These are phyloP conservation scores for Astropecten irregularis DNA, from an alignment of 53 echinoderm and acorn worm genomes.

Conservation along the genomic window DNA sequence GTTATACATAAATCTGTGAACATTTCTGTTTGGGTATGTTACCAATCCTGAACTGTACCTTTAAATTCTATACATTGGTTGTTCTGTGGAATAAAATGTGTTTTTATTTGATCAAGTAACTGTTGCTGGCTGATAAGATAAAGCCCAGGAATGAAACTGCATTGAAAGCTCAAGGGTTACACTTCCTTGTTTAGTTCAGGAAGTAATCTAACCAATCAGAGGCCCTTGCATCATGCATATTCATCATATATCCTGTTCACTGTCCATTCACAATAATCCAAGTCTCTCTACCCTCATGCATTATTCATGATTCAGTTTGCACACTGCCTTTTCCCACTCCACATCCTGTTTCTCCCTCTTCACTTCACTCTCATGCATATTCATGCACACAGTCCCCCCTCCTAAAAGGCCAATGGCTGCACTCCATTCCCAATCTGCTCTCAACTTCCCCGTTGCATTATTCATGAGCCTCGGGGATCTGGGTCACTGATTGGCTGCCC, in stretches of 20 bases:
- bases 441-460: neutral
- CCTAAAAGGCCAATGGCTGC: no score
- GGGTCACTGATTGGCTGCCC: conserved; percentile 45
- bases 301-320: conserved; percentile 17
- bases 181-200: conserved; percentile 16
- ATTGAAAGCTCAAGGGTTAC: neutral
- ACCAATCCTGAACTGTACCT: no score
- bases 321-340: no score
- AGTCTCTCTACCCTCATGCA: neutral
- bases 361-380: no score
- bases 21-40: no score
- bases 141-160: neutral
- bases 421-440: no score
- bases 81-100: no score
- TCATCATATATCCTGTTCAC: neutral
- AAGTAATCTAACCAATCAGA: conserved; percentile 37
- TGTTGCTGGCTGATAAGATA: conserved; percentile 20
- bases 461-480: conserved; percentile 12
- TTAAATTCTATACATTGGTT: no score
- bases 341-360: no score
- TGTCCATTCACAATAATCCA: neutral
- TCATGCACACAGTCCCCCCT: no score
- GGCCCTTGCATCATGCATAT: conserved; percentile 6
- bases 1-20: no score
- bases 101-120: conserved; percentile 17